Evolutionary conservation across 2,888 invertebrate genomes (phyloP).

Genomic region (Gymnosoma rotundatum): DNA sequence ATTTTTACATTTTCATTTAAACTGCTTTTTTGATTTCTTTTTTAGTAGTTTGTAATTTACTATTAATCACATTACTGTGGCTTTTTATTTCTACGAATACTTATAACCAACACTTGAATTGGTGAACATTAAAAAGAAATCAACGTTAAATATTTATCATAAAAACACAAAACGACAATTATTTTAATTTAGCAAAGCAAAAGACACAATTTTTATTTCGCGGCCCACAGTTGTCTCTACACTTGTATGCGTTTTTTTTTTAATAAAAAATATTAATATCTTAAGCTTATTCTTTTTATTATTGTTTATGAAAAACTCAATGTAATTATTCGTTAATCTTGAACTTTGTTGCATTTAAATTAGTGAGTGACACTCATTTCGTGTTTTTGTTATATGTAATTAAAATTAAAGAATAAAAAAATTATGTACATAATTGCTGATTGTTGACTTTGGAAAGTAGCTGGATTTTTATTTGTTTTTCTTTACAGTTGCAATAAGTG

Average conservation of each 20-base stretch:
- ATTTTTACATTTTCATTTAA: no score
- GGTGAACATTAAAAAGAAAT: no score
- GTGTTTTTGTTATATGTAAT: constrained; percentile 53
- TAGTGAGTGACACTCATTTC: constrained; percentile 61
- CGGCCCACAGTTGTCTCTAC: no score
- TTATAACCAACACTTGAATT: no score
- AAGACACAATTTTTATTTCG: no score
- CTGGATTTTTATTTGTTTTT: constrained; percentile 16
- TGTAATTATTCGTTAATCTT: constrained; percentile 55
- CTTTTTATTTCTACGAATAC: no score
- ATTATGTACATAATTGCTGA: constrained; percentile 37
- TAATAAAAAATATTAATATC: not conserved
- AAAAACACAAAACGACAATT: no score
- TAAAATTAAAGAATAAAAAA: constrained; percentile 54
- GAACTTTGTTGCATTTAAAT: constrained; percentile 66
- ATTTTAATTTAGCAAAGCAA: no score
- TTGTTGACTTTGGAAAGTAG: constrained; percentile 51
- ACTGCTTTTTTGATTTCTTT: no score
- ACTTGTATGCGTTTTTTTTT: not conserved
- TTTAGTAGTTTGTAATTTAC: no score
- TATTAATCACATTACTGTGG: no score
- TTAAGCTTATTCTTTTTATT: constrained; percentile 6
- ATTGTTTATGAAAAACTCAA: constrained; percentile 25
- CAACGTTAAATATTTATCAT: no score
- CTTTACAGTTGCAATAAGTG: not conserved